Evolutionary conservation across 2,888 invertebrate species (phyloP), one percentile per base, ranked within the genome.

Genomic region (Cosmopolites sordidus): DNA sequence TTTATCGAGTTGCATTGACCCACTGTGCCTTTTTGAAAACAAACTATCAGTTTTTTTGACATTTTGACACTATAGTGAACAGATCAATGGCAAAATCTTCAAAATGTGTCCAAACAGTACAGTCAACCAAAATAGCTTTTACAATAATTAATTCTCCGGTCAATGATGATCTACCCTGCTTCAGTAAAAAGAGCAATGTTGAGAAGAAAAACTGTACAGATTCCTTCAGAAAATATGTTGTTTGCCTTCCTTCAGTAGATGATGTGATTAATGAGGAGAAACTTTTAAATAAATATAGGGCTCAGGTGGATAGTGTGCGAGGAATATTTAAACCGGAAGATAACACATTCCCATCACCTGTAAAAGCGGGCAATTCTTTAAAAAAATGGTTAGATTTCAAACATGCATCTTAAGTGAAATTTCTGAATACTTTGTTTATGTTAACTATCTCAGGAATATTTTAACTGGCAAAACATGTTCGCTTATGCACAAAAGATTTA

Each of bases 201-300:
- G 50, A 15, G 61, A 37, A 38, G 27, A 17, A 48, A 41, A 53
- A 51, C 22, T 46, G 48, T 43, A 57, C 58, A 17, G 55, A 58
- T 14, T 58, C 60, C 1, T 64, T 62, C 43, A 58, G 63, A 45
- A 63, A 58, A 43, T 65, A 66, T 58, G 65, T 63, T 15, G 53
- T 66, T 14, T 43, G 51, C 4, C 14, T 64, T 27, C 66, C 66
- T 0, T 58, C 64, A 30, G 51, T 54, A 12, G 58, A 64, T 16
- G 59, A 63, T 52, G 60, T 65, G n/a, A 18, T 64, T 1, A 58
- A 52, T 15, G 61, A 63, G 50, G 53, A 56, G 18, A 50, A 55
- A 44, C 58, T 61, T 22, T 57, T 62, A 14, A 56, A 58, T 11
- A 42, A 54, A 18, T 55, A 60, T 12, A 60, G 58, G 43, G 27